Evolutionary conservation across 2,113 vertebrate species (phyloP).

Genomic region (Herpailurus yagouaroundi): DNA sequence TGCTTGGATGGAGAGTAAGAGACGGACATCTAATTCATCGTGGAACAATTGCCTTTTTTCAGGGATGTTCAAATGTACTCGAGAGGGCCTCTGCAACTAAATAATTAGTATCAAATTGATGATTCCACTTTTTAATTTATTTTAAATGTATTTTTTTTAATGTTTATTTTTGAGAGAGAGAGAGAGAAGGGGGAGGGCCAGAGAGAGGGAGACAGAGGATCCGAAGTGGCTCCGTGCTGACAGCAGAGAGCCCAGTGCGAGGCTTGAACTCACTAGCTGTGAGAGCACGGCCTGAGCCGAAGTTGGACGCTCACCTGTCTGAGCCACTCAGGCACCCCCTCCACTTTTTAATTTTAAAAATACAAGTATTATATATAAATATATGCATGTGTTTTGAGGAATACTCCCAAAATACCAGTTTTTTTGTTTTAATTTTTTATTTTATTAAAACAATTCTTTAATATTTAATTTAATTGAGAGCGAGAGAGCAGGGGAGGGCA

Average conservation of each 20-base stretch:
- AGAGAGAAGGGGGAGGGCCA: too few species aligned
- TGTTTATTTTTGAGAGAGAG: too few species aligned
- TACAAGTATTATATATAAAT: not conserved
- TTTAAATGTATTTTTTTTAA: too few species aligned
- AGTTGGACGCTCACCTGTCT: too few species aligned
- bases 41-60: not conserved
- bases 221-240: too few species aligned
- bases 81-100: slow-evolving; percentile 23
- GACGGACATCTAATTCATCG: not conserved
- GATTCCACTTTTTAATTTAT: not conserved
- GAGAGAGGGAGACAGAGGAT: too few species aligned
- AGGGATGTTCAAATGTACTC: not conserved
- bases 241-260: too few species aligned
- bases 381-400: not conserved
- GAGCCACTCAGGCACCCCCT: too few species aligned
- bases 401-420: not conserved
- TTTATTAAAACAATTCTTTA: slow-evolving; percentile 17
- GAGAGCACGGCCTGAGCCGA: too few species aligned
- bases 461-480: not conserved
- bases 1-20: slow-evolving; percentile 9
- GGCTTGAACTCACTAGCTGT: too few species aligned
- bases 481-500: too few species aligned
- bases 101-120: slow-evolving; percentile 34
- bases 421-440: slow-evolving; percentile 10
- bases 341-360: slow-evolving; percentile 13